These are phyloP conservation scores for Setophaga petechia DNA, from an alignment of 2,113 vertebrate genomes.

Conservation along the genomic window DNA sequence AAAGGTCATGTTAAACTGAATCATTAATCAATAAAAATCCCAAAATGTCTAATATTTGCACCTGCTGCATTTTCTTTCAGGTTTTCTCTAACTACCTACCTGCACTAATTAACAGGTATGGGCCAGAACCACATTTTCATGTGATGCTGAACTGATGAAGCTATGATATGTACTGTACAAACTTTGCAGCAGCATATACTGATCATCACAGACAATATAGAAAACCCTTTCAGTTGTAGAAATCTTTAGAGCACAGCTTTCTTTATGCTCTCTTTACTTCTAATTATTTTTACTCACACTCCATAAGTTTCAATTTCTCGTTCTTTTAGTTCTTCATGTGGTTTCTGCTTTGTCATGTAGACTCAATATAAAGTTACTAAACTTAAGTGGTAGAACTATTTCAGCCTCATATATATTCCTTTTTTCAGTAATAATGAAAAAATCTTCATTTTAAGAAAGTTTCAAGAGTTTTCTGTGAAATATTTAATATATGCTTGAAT, in stretches of 20 bases:
- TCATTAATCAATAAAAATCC: background rate
- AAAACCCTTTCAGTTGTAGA: background rate
- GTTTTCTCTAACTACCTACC: background rate
- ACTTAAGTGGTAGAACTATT: background rate
- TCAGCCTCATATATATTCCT: background rate
- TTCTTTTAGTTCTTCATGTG: constrained; percentile 2
- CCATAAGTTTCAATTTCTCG: background rate
- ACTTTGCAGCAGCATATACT: background rate
- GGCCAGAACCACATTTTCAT: background rate
- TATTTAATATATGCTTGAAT: background rate
- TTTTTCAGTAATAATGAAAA: background rate
- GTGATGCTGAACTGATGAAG: background rate
- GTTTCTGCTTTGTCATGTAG: background rate
- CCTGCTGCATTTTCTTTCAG: background rate
- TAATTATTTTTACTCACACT: constrained; percentile 54
- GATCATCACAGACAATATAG: background rate
- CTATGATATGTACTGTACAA: background rate
- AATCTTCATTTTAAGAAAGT: background rate
- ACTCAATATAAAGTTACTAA: background rate
- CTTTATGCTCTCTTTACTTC: background rate
- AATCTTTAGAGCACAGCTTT: background rate
- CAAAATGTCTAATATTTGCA: background rate
- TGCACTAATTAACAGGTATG: background rate
- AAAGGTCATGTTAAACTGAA: background rate
- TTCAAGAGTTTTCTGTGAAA: background rate